These are phyloP conservation scores for Microctenopoma steveboyesi DNA, from an alignment of 2,797 vertebrate genomes.

Conservation along the genomic window DNA sequence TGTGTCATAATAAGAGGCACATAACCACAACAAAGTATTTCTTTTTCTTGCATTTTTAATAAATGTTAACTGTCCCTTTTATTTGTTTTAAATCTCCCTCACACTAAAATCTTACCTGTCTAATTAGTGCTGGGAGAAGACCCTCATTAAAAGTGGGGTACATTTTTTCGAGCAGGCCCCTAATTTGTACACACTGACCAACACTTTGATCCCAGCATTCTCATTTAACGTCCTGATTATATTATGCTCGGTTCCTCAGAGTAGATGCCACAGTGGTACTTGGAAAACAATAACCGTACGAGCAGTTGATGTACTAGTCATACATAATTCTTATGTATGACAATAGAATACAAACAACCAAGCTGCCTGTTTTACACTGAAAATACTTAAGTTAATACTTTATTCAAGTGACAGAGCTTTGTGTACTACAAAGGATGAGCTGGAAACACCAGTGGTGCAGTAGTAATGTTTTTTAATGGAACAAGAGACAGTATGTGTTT, in stretches of 20 bases:
- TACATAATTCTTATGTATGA: background rate
- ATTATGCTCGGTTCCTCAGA: conserved; percentile 2
- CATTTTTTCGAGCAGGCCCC: conserved; percentile 14
- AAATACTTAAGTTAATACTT: too few relatives aligned
- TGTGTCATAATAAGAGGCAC: conserved; percentile 5
- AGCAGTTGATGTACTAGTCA: background rate
- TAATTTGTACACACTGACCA: conserved; percentile 27
- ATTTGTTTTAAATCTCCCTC: conserved; percentile 28
- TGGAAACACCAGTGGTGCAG: background rate
- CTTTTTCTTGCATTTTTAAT: conserved; percentile 1
- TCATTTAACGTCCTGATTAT: conserved; percentile 36
- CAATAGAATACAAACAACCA: background rate
- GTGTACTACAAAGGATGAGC: background rate
- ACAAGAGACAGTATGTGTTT: background rate
- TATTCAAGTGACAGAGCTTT: background rate
- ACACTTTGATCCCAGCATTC: conserved; percentile 35
- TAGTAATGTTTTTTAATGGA: background rate
- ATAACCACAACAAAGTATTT: too few relatives aligned
- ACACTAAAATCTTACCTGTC: background rate
- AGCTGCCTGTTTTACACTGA: background rate
- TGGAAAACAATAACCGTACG: conserved; percentile 1
- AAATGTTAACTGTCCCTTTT: conserved; percentile 7
- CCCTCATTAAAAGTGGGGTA: conserved; percentile 15
- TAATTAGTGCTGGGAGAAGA: conserved; percentile 13
- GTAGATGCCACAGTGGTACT: background rate